A percentile compares a stretch with the other conserved stretches of the same genome.
phyloP scores from a whole-genome alignment of 2,797 vertebrate genomes.

The Emys orbicularis region DNA sequence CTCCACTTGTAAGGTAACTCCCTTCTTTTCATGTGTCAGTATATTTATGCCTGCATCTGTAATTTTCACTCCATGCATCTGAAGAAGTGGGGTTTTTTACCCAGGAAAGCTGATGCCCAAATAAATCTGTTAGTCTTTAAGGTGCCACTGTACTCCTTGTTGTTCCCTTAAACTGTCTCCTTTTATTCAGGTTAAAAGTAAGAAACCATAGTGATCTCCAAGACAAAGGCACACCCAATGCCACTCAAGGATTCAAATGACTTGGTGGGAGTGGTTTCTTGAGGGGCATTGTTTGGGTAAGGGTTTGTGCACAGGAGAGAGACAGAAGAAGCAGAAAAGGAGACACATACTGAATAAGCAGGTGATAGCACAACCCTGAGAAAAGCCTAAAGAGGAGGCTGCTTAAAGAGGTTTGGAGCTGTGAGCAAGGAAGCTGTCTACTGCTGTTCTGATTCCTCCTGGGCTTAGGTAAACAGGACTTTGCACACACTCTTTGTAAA shows the following conservation, averaged over 20 bases:
- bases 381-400: background rate
- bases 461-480: background rate
- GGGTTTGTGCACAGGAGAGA: background rate
- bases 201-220: background rate
- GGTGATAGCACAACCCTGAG: too few relatives aligned
- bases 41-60: too few relatives aligned
- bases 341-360: background rate
- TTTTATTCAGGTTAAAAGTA: background rate
- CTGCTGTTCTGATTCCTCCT: background rate
- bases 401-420: background rate
- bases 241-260: background rate
- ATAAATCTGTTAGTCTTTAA: too few relatives aligned
- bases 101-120: too few relatives aligned
- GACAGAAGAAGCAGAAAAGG: background rate
- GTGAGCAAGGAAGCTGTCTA: background rate
- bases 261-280: background rate
- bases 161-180: background rate
- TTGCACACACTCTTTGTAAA: background rate
- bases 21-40: too few relatives aligned
- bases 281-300: background rate
- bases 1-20: too few relatives aligned
- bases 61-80: too few relatives aligned
- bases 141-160: too few relatives aligned
- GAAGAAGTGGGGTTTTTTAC: too few relatives aligned
- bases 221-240: background rate